These are phyloP conservation scores for Chouioia cunea DNA, from an alignment of 2,888 invertebrate genomes.

Conservation along the genomic window DNA sequence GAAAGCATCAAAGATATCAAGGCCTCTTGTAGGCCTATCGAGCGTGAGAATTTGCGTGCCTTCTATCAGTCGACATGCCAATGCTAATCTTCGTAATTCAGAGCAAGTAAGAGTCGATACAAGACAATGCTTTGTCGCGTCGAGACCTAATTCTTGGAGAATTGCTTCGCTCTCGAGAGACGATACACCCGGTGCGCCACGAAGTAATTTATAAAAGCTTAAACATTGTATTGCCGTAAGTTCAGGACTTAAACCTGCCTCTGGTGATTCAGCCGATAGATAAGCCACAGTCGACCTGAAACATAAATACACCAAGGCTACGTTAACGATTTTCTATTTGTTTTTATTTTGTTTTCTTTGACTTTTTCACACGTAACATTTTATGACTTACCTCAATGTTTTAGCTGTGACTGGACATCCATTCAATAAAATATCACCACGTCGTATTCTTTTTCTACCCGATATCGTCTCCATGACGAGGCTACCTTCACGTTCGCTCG, in stretches of 20 bases:
- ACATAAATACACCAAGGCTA: background rate
- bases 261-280: constrained; percentile 80
- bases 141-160: constrained; percentile 91
- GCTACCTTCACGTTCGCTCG: constrained; percentile 88
- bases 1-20: constrained; percentile 97
- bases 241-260: constrained; percentile 83
- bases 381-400: constrained; percentile 71
- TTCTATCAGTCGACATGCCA: constrained; percentile 89
- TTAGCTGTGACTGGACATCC: constrained; percentile 84
- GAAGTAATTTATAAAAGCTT: constrained; percentile 84
- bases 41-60: constrained; percentile 89
- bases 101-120: constrained; percentile 89
- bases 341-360: too few species aligned
- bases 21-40: constrained; percentile 88
- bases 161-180: constrained; percentile 82
- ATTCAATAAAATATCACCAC: constrained; percentile 87
- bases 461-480: constrained; percentile 87
- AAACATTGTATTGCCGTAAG: constrained; percentile 93
- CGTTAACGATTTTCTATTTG: too few species aligned
- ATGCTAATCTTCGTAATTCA: constrained; percentile 86
- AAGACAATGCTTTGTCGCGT: constrained; percentile 88
- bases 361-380: background rate
- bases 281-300: constrained; percentile 79
- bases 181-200: constrained; percentile 75
- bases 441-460: constrained; percentile 76